Base-by-base conservation (phyloP, 30 jellyfish, hydroid and myxozoan genomes). In the Chironex yamaguchii region DNA sequence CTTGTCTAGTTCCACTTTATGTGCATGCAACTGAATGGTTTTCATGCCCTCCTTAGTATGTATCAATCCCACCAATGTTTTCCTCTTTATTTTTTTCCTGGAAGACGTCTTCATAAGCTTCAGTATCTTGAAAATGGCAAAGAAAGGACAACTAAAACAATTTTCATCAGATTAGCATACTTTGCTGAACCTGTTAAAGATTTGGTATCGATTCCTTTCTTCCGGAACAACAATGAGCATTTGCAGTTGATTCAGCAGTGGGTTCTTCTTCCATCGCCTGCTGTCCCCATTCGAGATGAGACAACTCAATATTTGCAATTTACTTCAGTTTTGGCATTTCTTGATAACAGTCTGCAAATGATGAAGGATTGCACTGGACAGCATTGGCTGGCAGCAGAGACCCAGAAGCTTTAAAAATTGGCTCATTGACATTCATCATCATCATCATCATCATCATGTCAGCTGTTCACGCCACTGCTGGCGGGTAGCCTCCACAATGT, bases 21-120 rank as follows among this genome's bases (percentile, higher is more conserved):
- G 82, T 14, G 83, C 91, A 80, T 80, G 91, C 52, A 80, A 14
- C 36, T 49, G 62, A 34, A 1, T 80, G 30, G 27, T 53, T 62
- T 80, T 80, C 91, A 80, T 35, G 24, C 91, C 91, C 27, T 80
- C 73, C 21, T 80, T 25, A 25, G 82, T 80, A 73, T 80, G 91
- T 49, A 80, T 80, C n/a, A 42, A 42, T 42, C 58, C 90, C 20
- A 52, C 28, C 23, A 80, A 32, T 2, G 91, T 80, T 73, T 80
- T 54, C 22, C 73, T 17, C 73, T 80, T 62, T 27, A 58, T 31
- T n/a, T 50, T 62, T 31, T 35, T 80, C 28, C 14, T 64, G 23
- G 23, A 64, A 23, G 48, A 64, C n/a, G 78, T 48, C 17, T 64
- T 23, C 23, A 64, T 21, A 34, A 64, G 34, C 78, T 64, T 34